Percentiles rank a stretch among this genome's conserved stretches.
These are phyloP conservation scores for Electrona antarctica DNA, from an alignment of 2,113 vertebrate genomes.

Conservation along the genomic window DNA sequence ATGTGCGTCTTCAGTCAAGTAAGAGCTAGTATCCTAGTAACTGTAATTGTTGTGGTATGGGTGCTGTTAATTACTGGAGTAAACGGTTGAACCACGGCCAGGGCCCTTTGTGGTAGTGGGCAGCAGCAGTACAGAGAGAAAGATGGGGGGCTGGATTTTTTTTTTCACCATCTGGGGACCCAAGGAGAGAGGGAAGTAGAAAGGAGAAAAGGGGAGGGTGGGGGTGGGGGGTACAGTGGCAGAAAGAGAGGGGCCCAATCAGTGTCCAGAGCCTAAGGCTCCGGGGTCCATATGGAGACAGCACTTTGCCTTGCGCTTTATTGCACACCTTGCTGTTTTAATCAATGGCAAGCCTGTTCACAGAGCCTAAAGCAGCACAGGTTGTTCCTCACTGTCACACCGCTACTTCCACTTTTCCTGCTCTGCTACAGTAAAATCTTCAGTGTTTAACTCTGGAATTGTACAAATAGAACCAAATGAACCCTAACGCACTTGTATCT, in stretches of 20 bases:
- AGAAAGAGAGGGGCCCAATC: slow-evolving; percentile 82
- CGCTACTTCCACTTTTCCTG: slow-evolving; percentile 57
- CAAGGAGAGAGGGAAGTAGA: slow-evolving; percentile 74
- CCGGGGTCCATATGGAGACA: slow-evolving; percentile 92
- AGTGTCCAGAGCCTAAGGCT: slow-evolving; percentile 87
- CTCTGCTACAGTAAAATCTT: slow-evolving; percentile 44
- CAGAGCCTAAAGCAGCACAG: slow-evolving; percentile 75
- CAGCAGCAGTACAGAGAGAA: slow-evolving; percentile 85
- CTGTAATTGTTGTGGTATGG: slow-evolving; percentile 98
- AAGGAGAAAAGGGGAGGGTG: slow-evolving; percentile 67
- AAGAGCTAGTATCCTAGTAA: slow-evolving; percentile 77
- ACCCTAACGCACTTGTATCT: too few species aligned
- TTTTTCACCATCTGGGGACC: slow-evolving; percentile 95
- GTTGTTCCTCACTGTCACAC: slow-evolving; percentile 75
- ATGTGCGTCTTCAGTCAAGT: slow-evolving; percentile 41
- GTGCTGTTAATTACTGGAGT: slow-evolving; percentile 99
- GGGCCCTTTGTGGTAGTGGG: slow-evolving; percentile 94
- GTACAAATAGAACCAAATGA: too few species aligned
- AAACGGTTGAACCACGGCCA: slow-evolving; percentile 99
- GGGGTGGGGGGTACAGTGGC: slow-evolving; percentile 58
- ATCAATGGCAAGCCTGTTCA: slow-evolving; percentile 86
- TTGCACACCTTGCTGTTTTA: slow-evolving; percentile 86
- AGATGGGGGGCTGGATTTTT: slow-evolving; percentile 87
- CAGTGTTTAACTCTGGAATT: too few species aligned
- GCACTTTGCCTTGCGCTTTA: slow-evolving; percentile 79